A percentile compares a stretch with the other conserved stretches of the same genome.
Evolutionary conservation across 2,113 vertebrate genomes (phyloP).

Genomic region (Pipa parva): DNA sequence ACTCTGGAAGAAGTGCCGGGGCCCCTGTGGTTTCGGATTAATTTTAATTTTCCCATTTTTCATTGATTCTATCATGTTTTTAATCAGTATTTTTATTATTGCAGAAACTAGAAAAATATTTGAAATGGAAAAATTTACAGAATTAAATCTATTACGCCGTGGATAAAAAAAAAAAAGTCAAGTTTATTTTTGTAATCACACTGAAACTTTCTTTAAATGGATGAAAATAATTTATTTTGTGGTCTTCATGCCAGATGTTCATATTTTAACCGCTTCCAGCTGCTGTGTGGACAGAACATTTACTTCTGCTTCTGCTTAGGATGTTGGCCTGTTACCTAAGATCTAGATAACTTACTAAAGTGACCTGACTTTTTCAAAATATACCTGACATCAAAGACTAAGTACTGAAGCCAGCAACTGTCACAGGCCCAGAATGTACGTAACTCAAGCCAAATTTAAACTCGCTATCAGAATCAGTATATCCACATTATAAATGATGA

Average conservation of each 20-base stretch:
- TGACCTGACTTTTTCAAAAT: slow-evolving; percentile 42
- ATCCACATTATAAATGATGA: not conserved
- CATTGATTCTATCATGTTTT: not conserved
- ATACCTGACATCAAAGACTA: slow-evolving; percentile 37
- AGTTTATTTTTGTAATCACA: slow-evolving; percentile 46
- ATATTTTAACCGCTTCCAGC: slow-evolving; percentile 54
- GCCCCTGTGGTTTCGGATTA: not conserved
- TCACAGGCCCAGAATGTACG: not conserved
- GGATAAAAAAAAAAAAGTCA: not conserved
- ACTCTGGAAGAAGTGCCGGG: not conserved
- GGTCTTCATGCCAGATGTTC: slow-evolving; percentile 58
- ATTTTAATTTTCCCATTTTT: not conserved
- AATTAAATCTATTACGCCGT: not conserved
- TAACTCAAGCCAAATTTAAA: not conserved
- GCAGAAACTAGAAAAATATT: not conserved
- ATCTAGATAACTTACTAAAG: slow-evolving; percentile 30
- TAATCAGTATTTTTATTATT: slow-evolving; percentile 15
- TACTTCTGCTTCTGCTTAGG: slow-evolving; percentile 37
- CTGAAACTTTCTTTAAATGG: slow-evolving; percentile 51
- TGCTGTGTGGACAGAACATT: slow-evolving; percentile 46
- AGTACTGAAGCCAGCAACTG: slow-evolving; percentile 18
- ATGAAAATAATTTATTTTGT: slow-evolving; percentile 55
- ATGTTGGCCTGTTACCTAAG: slow-evolving; percentile 42
- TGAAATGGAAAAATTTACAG: not conserved
- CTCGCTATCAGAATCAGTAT: not conserved